Evolutionary conservation across 2,888 invertebrate species (phyloP).

Genomic region (Dynastes grantii): DNA sequence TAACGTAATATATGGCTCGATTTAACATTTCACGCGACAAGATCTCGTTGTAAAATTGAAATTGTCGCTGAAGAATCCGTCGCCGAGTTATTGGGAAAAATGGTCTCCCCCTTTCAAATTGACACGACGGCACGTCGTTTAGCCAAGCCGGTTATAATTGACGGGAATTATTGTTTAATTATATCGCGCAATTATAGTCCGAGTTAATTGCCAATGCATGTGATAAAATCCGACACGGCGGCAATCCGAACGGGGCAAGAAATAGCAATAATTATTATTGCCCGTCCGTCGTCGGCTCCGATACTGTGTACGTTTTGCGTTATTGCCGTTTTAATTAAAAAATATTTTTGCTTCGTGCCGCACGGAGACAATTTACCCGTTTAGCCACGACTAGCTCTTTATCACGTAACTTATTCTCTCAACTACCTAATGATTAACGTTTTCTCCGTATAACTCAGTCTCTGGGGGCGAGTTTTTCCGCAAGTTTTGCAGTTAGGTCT

Average conservation of each 20-base stretch:
- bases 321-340: constrained; percentile 44
- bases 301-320: constrained; percentile 17
- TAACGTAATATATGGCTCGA: too few species aligned
- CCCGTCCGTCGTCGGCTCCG: neutral
- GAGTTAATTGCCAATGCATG: constrained; percentile 41
- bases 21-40: too few species aligned
- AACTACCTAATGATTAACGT: constrained; percentile 41
- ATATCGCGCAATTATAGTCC: constrained; percentile 31
- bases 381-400: constrained; percentile 32
- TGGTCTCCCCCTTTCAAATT: too few species aligned
- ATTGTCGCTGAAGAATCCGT: too few species aligned
- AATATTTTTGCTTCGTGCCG: constrained; percentile 29
- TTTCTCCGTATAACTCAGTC: constrained; percentile 19
- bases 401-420: constrained; percentile 40
- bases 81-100: too few species aligned
- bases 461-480: constrained; percentile 21
- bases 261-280: neutral
- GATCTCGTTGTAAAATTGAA: too few species aligned
- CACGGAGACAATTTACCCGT: constrained; percentile 23
- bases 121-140: too few species aligned
- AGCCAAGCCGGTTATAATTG: constrained; percentile 26
- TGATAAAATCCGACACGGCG: constrained; percentile 43
- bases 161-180: constrained; percentile 43
- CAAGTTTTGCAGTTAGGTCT: neutral
- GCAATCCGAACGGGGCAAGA: constrained; percentile 19